These are phyloP conservation scores for Lytechinus pictus DNA, from an alignment of 35 echinoderm and acorn worm species.

Conservation along the genomic window DNA sequence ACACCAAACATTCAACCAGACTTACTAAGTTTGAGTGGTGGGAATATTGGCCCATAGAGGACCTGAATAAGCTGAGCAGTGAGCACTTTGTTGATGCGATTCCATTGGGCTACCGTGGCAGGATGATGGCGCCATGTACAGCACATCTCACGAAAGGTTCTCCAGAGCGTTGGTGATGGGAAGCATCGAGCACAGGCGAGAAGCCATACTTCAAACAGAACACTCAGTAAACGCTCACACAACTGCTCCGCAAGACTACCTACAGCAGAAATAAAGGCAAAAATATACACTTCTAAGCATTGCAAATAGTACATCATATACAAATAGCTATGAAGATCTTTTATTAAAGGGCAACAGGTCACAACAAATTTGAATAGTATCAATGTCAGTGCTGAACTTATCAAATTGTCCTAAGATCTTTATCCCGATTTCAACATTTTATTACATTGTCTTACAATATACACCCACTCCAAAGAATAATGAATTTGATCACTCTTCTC, in stretches of 20 bases:
- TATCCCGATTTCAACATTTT: too few relatives aligned
- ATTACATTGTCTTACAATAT: too few relatives aligned
- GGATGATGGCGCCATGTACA: slow-evolving; percentile 90
- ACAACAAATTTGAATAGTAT: too few relatives aligned
- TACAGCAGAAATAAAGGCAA: neutral
- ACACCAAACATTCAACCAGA: neutral
- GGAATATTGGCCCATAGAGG: slow-evolving; percentile 94
- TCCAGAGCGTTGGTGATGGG: slow-evolving; percentile 85
- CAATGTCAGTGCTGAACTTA: too few relatives aligned
- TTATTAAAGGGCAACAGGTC: too few relatives aligned
- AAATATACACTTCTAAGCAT: neutral
- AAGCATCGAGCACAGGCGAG: slow-evolving; percentile 91
- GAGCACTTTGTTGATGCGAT: slow-evolving; percentile 86
- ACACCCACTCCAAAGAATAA: too few relatives aligned
- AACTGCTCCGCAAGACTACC: slow-evolving; percentile 93
- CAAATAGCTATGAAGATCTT: neutral
- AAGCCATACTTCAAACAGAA: slow-evolving; percentile 98
- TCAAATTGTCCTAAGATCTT: too few relatives aligned
- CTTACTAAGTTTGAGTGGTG: slow-evolving; percentile 84
- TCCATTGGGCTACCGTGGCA: slow-evolving; percentile 88
- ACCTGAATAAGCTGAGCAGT: slow-evolving; percentile 80
- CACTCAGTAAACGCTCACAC: slow-evolving; percentile 93
- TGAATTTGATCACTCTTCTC: too few relatives aligned
- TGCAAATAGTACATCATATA: neutral
- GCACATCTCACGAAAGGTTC: slow-evolving; percentile 88